Evolutionary conservation across 2,888 invertebrate species (phyloP), one percentile per base, ranked within the genome.

Genomic region (Cephalotes varians): DNA sequence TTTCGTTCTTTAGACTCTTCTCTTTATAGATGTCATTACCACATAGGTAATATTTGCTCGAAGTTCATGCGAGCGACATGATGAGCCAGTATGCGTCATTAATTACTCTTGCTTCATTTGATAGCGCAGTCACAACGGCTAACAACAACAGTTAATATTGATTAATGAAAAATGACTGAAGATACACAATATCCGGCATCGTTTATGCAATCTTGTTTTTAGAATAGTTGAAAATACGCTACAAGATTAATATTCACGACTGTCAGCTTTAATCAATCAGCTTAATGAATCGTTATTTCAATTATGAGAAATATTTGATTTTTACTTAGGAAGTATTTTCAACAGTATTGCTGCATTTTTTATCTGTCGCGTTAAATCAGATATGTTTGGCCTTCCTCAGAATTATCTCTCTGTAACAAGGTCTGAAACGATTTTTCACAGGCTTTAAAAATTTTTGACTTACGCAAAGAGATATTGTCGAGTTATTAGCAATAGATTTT

Each of bases 1-100:
- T 64, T 15, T 37, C 25, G 49, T 49, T 54, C 18, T 25, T 31
- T 1, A 31, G 21, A 21, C 3, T 56, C 34, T 7, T 69, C 56
- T 9, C 18, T 47, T 51, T 51, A 49, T 12, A 9, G 9, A 34
- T 56, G 10, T 34, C 34, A 44, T 79, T 28, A 56, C 12, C 34
- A 21, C 12, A 56, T 34, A 56, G 31, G 5, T 71, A 69, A 69
- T 56, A 15, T 58, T 56, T 58, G 64, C 18, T 44, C 56, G 4
- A 79, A 69, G 31, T 67, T 76, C 37, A 28, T 37, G 51, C 15
- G n/a, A 37, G n/a, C 25, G 51, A 37, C 25, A 49, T 65, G 65
- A 64, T 25, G 15, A 74, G 25, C 37, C 49, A 51, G 51, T 67
- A 65, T 51, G 76, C 51, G 34, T 74, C 76, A 67, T 76, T 76